Evolutionary conservation across 2,888 invertebrate species (phyloP), one percentile per base, ranked within the genome.

Genomic region (Digitonthophagus gazella): DNA sequence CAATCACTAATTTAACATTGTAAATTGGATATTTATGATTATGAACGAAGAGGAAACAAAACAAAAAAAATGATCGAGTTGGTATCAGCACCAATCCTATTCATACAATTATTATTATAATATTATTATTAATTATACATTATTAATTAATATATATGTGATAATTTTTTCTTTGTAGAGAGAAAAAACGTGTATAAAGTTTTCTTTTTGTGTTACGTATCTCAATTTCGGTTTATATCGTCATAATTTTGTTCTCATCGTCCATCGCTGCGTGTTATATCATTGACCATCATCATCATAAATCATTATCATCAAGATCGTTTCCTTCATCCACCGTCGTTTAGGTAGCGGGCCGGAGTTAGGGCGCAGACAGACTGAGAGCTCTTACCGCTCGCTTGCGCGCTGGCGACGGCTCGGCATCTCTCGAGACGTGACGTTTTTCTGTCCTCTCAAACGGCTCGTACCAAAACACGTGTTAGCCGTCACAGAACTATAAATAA

Each of bases 1-100:
- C 85, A 84, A 85, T 85, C 83, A 84, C 81, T 83, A 81, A 83
- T 82, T 83, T 83, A 84, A 83, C 80, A 77, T 75, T 79, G 78
- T 75, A 75, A 74, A 78, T 78, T 80, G 78, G 75, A 79, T 76
- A 77, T 75, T 72, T 71, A 77, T 72, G 67, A 72, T 71, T 70
- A 76, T 71, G 28, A 44, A 44, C 28, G 65, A 57, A 54, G 63
- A 58, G 20, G 57, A 68, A 61, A 14, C 15, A 64, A 65, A 56
- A 55, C 58, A 67, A 65, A 15, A 70, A 77, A 78, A 79, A 67
- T n/a, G n/a, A n/a, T 11, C 57, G 22, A 58, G 19, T 76, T 78
- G 81, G 79, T 80, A 80, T 80, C 79, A 80, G 82, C 82, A 83
- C 82, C 83, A 82, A 82, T 83, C 82, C 83, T 83, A 82, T 80